Conservation (phyloP, 2,797 vertebrate species). For the Paguma larvata region DNA sequence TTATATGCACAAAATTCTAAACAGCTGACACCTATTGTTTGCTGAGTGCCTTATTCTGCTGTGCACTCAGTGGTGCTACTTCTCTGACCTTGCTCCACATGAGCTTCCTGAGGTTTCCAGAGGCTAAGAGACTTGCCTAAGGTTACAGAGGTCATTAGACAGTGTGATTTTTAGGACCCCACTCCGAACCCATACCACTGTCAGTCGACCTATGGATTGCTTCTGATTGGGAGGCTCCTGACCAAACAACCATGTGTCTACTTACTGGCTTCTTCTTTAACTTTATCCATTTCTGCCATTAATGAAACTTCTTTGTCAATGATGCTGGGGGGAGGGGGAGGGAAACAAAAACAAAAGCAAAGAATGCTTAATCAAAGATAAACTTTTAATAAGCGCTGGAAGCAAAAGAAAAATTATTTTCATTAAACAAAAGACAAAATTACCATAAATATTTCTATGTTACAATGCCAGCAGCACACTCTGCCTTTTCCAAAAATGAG, state of each 20-base stretch:
- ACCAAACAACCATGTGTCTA: slow-evolving; percentile 66
- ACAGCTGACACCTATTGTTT: background rate
- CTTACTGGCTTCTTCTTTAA: slow-evolving; percentile 93
- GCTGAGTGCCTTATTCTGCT: background rate
- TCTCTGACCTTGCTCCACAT: background rate
- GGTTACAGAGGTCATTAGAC: background rate
- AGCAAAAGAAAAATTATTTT: slow-evolving; percentile 61
- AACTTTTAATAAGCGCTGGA: slow-evolving; percentile 15
- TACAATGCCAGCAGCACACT: slow-evolving; percentile 19
- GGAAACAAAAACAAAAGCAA: slow-evolving; percentile 59
- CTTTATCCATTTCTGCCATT: slow-evolving; percentile 92
- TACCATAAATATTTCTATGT: slow-evolving; percentile 63
- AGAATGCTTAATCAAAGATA: slow-evolving; percentile 67
- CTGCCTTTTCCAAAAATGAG: slow-evolving; percentile 62
- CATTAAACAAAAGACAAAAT: slow-evolving; percentile 64
- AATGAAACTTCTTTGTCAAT: slow-evolving; percentile 91
- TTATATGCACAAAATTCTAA: background rate
- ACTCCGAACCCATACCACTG: background rate
- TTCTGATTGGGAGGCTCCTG: background rate
- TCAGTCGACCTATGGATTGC: background rate
- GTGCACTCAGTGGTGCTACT: too few species aligned
- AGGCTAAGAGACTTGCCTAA: background rate
- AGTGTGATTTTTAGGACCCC: background rate
- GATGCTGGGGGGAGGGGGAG: slow-evolving; percentile 87
- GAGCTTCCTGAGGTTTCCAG: background rate